Base-by-base conservation (phyloP, 2,113 vertebrate genomes). In the Sciurus niger region DNA sequence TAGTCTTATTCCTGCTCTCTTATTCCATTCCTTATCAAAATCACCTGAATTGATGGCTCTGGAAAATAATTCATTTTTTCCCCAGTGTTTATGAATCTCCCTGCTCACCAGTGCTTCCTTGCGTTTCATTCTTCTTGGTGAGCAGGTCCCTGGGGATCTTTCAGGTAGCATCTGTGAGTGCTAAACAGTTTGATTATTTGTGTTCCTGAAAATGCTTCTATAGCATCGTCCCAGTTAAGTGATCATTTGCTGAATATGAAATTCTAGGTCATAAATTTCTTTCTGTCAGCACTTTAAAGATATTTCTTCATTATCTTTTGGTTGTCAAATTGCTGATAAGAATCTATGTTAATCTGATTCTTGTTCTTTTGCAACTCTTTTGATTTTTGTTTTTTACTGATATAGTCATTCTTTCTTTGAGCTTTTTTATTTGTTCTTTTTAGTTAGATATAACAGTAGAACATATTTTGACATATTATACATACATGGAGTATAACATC, bases 251-350 rank as follows among this genome's bases (percentile, higher is more conserved):
- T 79, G 88, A 87, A 34, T 60, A 22, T 53, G 30, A 46, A 86
- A 51, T 70, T 94, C 68, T 67, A 60, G 67, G 51, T 43, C 84
- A 11, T 28, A 40, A 79, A 83, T 72, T 46, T 40, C n/a, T 79
- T 85, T 78, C 14, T 46, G 48, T 84, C 24, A 77, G 87, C 22
- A 51, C n/a, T 51, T 51, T 46, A 58, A 78, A 30, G 37, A 55
- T n/a, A 24, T 17, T 13, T 14, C 20, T 74, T 74, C 22, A 1
- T 83, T 60, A 28, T 63, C 55, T 48, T 55, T 13, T 9, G 51
- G 13, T 60, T 48, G 22, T 70, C 70, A 43, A 76, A 32, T 92
- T 84, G 89, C 76, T 79, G 70, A 87, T 82, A 60, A 86, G 80
- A 37, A 34, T 34, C 24, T 25, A 3, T 11, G 12, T 90, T 70